phyloP scores from a whole-genome alignment of 2,113 vertebrate species.

The Crotalus viridis region DNA sequence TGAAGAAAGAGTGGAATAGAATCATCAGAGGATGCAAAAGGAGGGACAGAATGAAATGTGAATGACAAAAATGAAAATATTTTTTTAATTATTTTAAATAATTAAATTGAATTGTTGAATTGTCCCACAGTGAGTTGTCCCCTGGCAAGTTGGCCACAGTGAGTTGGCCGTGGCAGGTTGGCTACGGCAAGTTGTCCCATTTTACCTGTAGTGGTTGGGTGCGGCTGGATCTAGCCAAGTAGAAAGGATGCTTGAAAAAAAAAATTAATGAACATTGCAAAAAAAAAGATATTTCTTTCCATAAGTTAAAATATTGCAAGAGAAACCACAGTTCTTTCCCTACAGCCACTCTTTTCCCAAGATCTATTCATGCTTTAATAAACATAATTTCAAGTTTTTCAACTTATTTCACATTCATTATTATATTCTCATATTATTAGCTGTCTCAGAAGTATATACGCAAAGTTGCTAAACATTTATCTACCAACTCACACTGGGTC shows the following conservation, averaged over 20 bases:
- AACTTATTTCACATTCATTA: background rate
- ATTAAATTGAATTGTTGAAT: no score
- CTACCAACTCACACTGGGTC: background rate
- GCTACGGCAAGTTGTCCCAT: no score
- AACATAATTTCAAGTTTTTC: background rate
- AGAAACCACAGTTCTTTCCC: background rate
- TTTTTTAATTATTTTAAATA: no score
- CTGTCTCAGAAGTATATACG: conserved; percentile 64
- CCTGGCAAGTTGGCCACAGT: no score
- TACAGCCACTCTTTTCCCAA: background rate
- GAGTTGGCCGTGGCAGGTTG: no score
- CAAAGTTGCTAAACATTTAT: conserved; percentile 63
- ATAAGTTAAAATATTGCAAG: background rate
- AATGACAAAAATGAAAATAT: no score
- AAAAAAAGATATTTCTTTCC: background rate
- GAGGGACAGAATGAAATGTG: no score
- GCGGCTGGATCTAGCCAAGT: background rate
- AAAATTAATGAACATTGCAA: background rate
- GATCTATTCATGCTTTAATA: background rate
- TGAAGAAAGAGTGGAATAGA: no score
- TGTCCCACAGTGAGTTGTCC: no score
- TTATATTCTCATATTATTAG: conserved; percentile 64
- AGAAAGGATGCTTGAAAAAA: background rate
- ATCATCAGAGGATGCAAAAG: no score
- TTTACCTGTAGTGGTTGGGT: background rate